Base-by-base conservation (phyloP, 1,140 invertebrate genomes). In the Drosophila paulistorum region DNA sequence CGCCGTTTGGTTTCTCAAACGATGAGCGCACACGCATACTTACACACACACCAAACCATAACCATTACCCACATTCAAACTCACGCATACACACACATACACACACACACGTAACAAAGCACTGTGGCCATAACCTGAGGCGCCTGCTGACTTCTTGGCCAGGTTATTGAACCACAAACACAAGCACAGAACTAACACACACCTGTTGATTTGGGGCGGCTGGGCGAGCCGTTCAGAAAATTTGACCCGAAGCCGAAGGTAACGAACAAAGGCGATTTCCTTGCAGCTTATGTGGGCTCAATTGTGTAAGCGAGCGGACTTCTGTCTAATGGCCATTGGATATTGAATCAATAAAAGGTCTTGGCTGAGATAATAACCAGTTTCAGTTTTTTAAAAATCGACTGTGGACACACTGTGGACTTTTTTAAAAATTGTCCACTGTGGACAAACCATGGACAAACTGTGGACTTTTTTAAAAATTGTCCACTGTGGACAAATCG, bases 81-180 rank as follows among this genome's bases (percentile, higher is more conserved):
- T 13, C n/a, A 37, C 37, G 37, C 37, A 39, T 51, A 10, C 54
- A 10, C 66, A 51, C 37, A 33, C 58, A 48, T n/a, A n/a, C 17
- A 17, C n/a, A 66, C 55, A 30, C 30, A 30, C 58, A 48, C 10
- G 58, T 42, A 30, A 66, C 55, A 30, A 61, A 45, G 20, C 58
- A 23, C 59, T 48, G 63, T 64, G 14, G 37, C 70, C 42, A 65
- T 14, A 30, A 13, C 74, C 41, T 33, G 23, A 35, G 35, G 59
- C 42, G 51, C 51, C 41, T 74, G 39, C 77, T 65, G 82, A 69
- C 77, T 86, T 64, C 68, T 84, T 65, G 57, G 33, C 64, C 70
- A 58, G 82, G 83, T 79, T 85, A 81, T 85, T 86, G 83, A 86
- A 82, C 82, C 82, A 72, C 79, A 85, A 65, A 76, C 72, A 75